Conservation (phyloP, 2,113 vertebrate genomes). For the Ia io region DNA sequence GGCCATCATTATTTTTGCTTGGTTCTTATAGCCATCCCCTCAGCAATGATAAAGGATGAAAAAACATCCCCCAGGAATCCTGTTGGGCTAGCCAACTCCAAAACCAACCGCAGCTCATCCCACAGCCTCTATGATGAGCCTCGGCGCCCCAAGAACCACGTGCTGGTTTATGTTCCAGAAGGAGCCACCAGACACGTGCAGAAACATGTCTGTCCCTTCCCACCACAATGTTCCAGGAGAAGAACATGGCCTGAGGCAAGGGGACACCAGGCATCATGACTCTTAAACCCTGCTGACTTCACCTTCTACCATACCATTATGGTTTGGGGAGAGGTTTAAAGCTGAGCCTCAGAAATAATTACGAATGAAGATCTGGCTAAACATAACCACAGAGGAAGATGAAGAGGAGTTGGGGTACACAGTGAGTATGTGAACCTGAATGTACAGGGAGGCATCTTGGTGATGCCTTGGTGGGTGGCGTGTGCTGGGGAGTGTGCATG, state of each 20-base stretch:
- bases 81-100: background rate
- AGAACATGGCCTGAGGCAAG: background rate
- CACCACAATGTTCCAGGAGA: background rate
- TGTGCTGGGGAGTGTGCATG: fast-evolving
- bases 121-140: background rate
- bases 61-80: constrained; percentile 37
- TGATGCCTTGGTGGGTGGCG: background rate
- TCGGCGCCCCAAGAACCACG: background rate
- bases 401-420: background rate
- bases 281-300: constrained; percentile 33
- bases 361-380: background rate
- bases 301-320: constrained; percentile 20
- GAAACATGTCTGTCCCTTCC: background rate
- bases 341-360: constrained; percentile 43
- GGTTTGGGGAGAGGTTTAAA: constrained; percentile 26
- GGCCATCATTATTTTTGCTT: constrained; percentile 46
- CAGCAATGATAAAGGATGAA: constrained; percentile 25
- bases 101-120: constrained; percentile 15
- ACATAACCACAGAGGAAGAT: background rate
- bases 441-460: background rate
- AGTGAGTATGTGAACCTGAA: background rate
- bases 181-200: background rate
- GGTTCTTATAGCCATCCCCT: constrained; percentile 15
- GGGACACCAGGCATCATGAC: constrained; percentile 5
- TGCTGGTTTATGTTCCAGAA: constrained; percentile 16